Evolutionary conservation across 1,140 invertebrate genomes (phyloP).

Genomic region (Colletes gigas): DNA sequence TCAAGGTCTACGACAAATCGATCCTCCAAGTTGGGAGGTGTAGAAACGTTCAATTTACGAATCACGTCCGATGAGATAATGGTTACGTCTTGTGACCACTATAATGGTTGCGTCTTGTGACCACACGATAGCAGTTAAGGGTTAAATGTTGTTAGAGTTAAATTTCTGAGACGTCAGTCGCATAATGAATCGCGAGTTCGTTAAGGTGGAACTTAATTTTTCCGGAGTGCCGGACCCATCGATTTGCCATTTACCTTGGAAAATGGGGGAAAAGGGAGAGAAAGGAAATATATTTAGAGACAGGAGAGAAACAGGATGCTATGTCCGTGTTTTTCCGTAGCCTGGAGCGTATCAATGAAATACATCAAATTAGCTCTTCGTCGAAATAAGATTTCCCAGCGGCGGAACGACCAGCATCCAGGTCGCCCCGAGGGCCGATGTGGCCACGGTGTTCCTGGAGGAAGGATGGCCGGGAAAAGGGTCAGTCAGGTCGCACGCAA

Average conservation of each 20-base stretch:
- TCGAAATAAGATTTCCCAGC: slow-evolving; percentile 71
- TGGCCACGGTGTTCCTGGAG: slow-evolving; percentile 2
- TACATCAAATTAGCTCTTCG: slow-evolving; percentile 68
- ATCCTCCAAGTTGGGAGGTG: no score
- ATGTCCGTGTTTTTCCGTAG: slow-evolving; percentile 28
- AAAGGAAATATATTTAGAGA: slow-evolving; percentile 35
- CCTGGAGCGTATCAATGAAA: slow-evolving; percentile 63
- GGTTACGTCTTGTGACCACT: no score
- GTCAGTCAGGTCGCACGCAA: slow-evolving; percentile 46
- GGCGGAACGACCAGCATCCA: slow-evolving; percentile 33
- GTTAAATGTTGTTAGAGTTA: no score
- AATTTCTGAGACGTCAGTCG: no score
- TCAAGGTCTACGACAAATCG: no score
- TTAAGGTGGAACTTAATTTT: background rate
- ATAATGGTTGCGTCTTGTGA: no score
- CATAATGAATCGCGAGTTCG: no score
- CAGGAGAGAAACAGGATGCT: slow-evolving; percentile 39
- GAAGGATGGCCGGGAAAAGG: slow-evolving; percentile 9
- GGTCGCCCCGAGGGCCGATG: slow-evolving; percentile 37
- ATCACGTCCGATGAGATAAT: no score
- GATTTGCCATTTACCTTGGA: background rate
- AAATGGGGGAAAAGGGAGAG: background rate
- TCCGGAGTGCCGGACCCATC: background rate
- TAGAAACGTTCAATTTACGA: no score
- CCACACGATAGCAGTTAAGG: no score